Evolutionary conservation across 2,888 invertebrate species (phyloP).

Genomic region (Anagyrus pseudococci): DNA sequence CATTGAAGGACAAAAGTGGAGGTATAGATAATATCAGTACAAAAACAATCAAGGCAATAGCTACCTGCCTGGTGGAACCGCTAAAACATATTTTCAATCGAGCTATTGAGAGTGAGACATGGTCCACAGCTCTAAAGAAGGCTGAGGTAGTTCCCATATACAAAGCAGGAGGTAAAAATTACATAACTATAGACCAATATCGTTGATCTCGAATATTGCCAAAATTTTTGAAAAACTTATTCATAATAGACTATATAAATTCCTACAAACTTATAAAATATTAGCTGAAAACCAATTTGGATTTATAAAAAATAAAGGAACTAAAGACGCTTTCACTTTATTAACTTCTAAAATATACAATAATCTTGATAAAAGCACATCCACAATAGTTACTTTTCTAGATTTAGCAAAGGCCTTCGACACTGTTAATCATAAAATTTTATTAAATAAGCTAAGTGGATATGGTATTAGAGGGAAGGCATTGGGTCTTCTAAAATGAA

Average conservation of each 20-base stretch:
- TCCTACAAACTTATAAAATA: slow-evolving; percentile 5
- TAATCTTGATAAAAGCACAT: slow-evolving; percentile 28
- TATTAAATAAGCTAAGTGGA: slow-evolving; percentile 32
- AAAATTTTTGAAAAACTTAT: slow-evolving; percentile 40
- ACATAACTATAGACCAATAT: slow-evolving; percentile 39
- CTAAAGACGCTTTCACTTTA: slow-evolving; percentile 34
- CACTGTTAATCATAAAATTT: slow-evolving; percentile 27
- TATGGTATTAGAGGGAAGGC: slow-evolving; percentile 23
- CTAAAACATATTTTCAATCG: slow-evolving; percentile 7
- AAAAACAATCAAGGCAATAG: slow-evolving; percentile 7
- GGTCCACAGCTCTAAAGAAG: slow-evolving; percentile 6
- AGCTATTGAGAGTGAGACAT: slow-evolving; percentile 2
- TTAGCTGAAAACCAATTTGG: slow-evolving; percentile 31
- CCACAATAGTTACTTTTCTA: slow-evolving; percentile 31
- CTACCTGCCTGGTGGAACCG: not conserved
- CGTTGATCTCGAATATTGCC: slow-evolving; percentile 32
- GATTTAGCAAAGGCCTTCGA: slow-evolving; percentile 38
- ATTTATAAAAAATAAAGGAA: slow-evolving; percentile 30
- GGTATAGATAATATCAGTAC: slow-evolving; percentile 10
- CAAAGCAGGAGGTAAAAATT: slow-evolving; percentile 27
- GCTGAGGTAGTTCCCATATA: slow-evolving; percentile 30
- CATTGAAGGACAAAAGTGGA: slow-evolving; percentile 13
- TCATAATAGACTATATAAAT: slow-evolving; percentile 28
- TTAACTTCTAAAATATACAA: slow-evolving; percentile 29
- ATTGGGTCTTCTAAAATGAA: slow-evolving; percentile 6